A percentile compares a stretch with the other conserved stretches of the same genome.
Conservation (phyloP, 2,797 vertebrate genomes). For the Erethizon dorsatum region DNA sequence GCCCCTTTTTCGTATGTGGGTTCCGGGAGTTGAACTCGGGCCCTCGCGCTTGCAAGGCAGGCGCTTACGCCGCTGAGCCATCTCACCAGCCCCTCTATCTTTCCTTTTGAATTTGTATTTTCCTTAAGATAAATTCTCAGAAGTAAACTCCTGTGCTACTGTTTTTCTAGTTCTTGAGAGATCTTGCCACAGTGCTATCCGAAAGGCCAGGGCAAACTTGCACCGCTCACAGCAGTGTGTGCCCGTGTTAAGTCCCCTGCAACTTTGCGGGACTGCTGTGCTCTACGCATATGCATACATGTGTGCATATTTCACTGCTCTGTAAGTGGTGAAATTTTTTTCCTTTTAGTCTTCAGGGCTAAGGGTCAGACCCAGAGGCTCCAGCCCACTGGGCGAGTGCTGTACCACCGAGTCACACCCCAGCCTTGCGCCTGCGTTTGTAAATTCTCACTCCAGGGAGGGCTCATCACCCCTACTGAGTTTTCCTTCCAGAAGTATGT, state of each 20-base stretch:
- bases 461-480: not conserved
- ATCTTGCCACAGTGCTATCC: not conserved
- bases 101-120: conserved; percentile 31
- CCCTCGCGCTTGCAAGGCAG: no score
- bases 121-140: conserved; percentile 53
- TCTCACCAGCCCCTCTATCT: no score
- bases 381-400: no score
- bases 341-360: not conserved
- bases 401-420: not conserved
- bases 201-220: conserved; percentile 32
- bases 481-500: not conserved
- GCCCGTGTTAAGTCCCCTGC: not conserved
- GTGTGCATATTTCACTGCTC: conserved; percentile 25
- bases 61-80: no score
- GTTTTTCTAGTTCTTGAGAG: conserved; percentile 49
- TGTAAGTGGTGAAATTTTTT: not conserved
- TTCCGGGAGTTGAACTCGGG: no score
- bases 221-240: not conserved
- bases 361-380: no score
- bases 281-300: not conserved
- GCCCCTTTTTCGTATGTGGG: no score
- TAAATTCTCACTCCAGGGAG: not conserved
- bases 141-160: conserved; percentile 5
- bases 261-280: not conserved
- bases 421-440: not conserved